Percentiles rank a stretch among this genome's conserved stretches.
Evolutionary conservation across 2,113 vertebrate genomes (phyloP).

Genomic region (Turdus rufiventris): DNA sequence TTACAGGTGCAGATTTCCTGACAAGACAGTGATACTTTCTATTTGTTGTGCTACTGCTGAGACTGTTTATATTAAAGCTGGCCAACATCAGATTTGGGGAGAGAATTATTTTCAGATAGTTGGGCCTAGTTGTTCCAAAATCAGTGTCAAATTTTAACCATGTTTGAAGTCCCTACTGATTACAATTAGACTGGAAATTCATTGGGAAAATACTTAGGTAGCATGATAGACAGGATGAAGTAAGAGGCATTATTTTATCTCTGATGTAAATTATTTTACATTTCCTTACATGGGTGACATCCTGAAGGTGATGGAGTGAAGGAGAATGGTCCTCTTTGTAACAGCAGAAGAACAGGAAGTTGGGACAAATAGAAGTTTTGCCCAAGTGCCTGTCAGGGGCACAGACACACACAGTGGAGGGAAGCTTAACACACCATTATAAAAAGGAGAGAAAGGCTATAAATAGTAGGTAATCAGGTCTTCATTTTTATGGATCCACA

Average conservation of each 20-base stretch:
- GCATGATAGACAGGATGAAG: background rate
- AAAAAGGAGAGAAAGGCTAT: background rate
- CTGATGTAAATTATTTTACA: background rate
- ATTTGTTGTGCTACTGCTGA: background rate
- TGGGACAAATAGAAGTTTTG: slow-evolving; percentile 16
- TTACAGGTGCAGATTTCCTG: background rate
- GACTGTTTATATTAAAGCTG: background rate
- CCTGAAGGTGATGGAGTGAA: background rate
- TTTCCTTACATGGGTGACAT: background rate
- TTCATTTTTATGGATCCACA: background rate
- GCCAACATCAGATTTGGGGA: background rate
- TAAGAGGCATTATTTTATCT: background rate
- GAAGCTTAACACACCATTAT: background rate
- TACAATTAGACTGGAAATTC: background rate
- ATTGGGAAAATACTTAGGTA: background rate
- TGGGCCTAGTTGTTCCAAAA: background rate
- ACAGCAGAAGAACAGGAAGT: background rate
- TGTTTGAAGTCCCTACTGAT: background rate
- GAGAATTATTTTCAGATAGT: background rate
- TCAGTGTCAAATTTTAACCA: background rate
- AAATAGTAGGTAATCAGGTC: background rate
- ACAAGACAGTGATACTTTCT: background rate
- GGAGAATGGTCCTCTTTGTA: background rate
- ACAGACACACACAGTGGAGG: background rate
- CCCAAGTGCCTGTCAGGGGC: background rate